Evolutionary conservation across 2,888 invertebrate species (phyloP), one percentile per base, ranked within the genome.

Genomic region (Agrilus biguttatus): DNA sequence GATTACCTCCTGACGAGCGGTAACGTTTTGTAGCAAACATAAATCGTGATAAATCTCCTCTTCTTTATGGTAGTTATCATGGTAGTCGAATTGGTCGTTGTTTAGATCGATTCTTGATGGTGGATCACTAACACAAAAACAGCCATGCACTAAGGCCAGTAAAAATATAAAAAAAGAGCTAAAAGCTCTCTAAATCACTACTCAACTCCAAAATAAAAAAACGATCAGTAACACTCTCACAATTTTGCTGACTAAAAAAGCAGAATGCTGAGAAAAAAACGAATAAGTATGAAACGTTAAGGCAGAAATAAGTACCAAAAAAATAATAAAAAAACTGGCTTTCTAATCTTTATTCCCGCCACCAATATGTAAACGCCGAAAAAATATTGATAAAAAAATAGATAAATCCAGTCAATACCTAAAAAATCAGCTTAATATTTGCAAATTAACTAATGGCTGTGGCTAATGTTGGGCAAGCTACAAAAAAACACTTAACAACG

Each of bases 1-100:
- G 10, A 28, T 48, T 61, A 60, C 61, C 59, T 60, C 58, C 44
- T 38, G 51, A 39, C 35, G 50, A 42, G 38, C 49, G 14, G 45
- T 23, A 47, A 48, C 52, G 52, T 45, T 45, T 37, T 48, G 46
- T 61, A 84, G 77, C 56, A 80, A 81, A 75, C 88, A 89, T 63
- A 92, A 77, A 75, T 91, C 91, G 73, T 91, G 90, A 75, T 92
- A 92, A 68, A 91, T 88, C 72, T 90, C 88, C 68, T 92, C 91
- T 65, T 86, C 86, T 71, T 80, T 80, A 62, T 45, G 46, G 42
- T 45, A 45, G 23, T 39, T 14, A 5, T 48, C 49, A 13, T 45
- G 42, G 69, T 73, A 77, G 67, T 74, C 77, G 61, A 77, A 78
- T 56, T 72, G 74, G 55, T 71, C 66, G 48, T 67, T 75, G 45